phyloP scores from a whole-genome alignment of 2,888 invertebrate species.

The Cephus spinipes region DNA sequence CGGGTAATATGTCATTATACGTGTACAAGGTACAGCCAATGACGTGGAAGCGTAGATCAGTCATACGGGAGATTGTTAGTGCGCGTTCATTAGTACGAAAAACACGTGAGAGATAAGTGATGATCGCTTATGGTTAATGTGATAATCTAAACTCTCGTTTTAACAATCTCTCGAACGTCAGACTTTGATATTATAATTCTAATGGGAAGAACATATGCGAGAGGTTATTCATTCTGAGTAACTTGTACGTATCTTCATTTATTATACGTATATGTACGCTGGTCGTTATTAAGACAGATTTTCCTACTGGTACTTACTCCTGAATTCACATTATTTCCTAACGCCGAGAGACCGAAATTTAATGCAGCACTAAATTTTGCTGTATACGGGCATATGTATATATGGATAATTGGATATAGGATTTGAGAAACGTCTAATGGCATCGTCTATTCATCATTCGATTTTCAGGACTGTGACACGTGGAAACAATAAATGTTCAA shows the following conservation, averaged over 20 bases:
- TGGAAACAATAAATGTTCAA: neutral
- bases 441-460: neutral
- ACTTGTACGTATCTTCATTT: neutral
- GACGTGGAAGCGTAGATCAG: neutral
- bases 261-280: neutral
- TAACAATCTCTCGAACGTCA: neutral
- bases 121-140: neutral
- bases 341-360: neutral
- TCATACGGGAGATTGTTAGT: neutral
- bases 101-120: neutral
- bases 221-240: neutral
- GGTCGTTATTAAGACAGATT: constrained; percentile 2
- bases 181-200: neutral
- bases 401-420: neutral
- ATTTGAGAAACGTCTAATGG: neutral
- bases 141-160: neutral
- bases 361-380: neutral
- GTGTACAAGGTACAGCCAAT: neutral
- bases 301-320: neutral
- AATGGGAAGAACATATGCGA: neutral
- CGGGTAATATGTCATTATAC: constrained; percentile 3
- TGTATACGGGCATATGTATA: neutral
- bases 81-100: neutral
- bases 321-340: neutral
- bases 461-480: neutral